Conservation (phyloP, 2,888 invertebrate genomes). For the Philaethria dido region DNA sequence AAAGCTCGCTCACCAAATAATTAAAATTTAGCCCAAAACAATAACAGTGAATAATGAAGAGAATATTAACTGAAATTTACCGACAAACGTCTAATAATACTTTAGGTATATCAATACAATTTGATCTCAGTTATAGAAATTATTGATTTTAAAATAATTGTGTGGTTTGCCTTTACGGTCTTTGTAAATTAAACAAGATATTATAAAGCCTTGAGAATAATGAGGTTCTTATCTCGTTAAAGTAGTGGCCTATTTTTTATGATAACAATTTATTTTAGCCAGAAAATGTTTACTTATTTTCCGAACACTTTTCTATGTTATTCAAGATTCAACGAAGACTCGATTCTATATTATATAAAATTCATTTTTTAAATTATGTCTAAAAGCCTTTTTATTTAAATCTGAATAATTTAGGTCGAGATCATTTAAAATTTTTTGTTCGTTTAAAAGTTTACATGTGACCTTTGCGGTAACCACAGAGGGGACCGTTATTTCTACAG, state of each 20-base stretch:
- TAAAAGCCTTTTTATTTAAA: no score
- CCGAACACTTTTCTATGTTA: neutral
- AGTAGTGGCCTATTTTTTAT: neutral
- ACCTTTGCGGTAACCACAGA: no score
- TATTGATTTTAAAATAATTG: neutral
- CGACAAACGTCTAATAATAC: slow-evolving; percentile 16
- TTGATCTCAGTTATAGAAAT: neutral
- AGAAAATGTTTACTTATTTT: neutral
- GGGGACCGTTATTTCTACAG: no score
- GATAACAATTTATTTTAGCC: neutral
- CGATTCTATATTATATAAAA: no score
- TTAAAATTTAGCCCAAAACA: slow-evolving; percentile 37
- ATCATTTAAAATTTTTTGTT: no score
- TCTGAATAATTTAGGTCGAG: no score
- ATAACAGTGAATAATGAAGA: slow-evolving; percentile 31
- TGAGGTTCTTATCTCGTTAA: neutral
- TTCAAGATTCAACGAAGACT: neutral
- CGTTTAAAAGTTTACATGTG: no score
- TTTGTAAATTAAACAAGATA: slow-evolving; percentile 2
- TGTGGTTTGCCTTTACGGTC: neutral
- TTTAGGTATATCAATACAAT: slow-evolving; percentile 6
- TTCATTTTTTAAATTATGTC: no score
- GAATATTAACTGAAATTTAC: slow-evolving; percentile 27
- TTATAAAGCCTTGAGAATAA: neutral
- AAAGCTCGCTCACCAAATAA: slow-evolving; percentile 29